phyloP scores from a whole-genome alignment of 2,113 vertebrate genomes.

The Oreocharis arfaki region DNA sequence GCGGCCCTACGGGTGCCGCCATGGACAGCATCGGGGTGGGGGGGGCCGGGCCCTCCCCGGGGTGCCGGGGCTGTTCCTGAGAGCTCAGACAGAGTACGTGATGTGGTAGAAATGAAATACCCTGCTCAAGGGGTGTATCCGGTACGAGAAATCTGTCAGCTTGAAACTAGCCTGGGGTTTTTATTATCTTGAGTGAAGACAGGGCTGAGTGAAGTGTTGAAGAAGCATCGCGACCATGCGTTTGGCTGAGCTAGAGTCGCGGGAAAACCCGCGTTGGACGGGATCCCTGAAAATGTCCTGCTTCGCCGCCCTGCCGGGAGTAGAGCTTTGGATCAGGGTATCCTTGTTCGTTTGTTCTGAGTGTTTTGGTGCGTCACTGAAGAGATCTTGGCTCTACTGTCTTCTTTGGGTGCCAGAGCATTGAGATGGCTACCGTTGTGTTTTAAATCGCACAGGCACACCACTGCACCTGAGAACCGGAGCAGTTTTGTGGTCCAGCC shows the following conservation, averaged over 20 bases:
- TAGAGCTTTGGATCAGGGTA: rapidly evolving
- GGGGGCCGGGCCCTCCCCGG: neutral
- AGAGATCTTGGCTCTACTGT: neutral
- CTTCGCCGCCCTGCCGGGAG: neutral
- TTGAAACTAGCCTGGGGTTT: neutral
- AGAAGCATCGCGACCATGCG: rapidly evolving
- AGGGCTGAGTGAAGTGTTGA: rapidly evolving
- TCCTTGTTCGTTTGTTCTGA: rapidly evolving
- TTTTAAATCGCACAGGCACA: rapidly evolving
- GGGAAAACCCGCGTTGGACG: rapidly evolving
- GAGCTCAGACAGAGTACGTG: rapidly evolving
- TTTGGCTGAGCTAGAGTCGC: rapidly evolving
- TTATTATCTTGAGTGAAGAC: rapidly evolving
- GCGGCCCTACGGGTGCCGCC: neutral
- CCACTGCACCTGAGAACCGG: rapidly evolving
- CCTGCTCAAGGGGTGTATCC: rapidly evolving
- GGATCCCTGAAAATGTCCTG: neutral
- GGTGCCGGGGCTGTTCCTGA: rapidly evolving
- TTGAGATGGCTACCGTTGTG: rapidly evolving
- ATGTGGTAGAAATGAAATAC: rapidly evolving
- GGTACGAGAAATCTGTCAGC: rapidly evolving
- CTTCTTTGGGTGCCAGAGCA: neutral
- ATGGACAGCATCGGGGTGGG: neutral
- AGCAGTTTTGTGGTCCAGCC: too few relatives aligned
- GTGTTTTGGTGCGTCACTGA: rapidly evolving